Conservation (phyloP, 2,888 invertebrate genomes). For the Troglohyphantes excavatus region DNA sequence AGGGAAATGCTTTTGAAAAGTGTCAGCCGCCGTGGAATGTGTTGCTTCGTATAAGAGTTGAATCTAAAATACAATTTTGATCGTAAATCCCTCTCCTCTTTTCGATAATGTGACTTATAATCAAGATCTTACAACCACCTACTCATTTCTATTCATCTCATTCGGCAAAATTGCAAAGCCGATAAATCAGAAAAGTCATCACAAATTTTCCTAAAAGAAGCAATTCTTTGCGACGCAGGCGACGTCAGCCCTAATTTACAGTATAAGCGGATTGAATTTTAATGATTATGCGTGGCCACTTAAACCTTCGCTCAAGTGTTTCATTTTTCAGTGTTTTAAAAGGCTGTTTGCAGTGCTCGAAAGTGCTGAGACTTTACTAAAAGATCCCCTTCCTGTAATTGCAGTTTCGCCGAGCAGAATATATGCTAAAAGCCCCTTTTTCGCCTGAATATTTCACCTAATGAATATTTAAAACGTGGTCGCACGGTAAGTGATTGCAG, state of each 20-base stretch:
- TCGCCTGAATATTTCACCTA: conserved; percentile 27
- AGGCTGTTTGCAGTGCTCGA: conserved; percentile 1
- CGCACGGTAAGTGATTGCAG: conserved; percentile 32
- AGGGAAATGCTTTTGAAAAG: too few relatives aligned
- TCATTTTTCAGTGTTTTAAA: conserved; percentile 27
- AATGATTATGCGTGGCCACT: conserved; percentile 47
- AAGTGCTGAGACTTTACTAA: conserved; percentile 3
- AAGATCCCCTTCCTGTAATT: conserved; percentile 38
- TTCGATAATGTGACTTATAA: too few relatives aligned
- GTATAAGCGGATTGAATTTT: conserved; percentile 46
- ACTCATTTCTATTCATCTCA: conserved; percentile 12
- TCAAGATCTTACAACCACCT: too few relatives aligned
- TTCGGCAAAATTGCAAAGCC: conserved; percentile 26
- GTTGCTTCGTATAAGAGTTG: too few relatives aligned
- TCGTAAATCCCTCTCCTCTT: too few relatives aligned
- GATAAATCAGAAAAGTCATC: conserved; percentile 35
- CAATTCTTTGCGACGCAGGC: not conserved
- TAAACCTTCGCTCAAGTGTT: conserved; percentile 18
- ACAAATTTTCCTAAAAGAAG: conserved; percentile 9
- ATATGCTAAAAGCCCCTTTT: conserved; percentile 7
- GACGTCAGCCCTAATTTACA: conserved; percentile 30
- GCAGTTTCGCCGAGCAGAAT: not conserved
- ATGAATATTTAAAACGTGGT: conserved; percentile 58
- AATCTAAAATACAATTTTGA: too few relatives aligned
- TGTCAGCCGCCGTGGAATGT: too few relatives aligned